phyloP scores from a whole-genome alignment of 2,797 vertebrate species.

The Philypnodon macrostomus region DNA sequence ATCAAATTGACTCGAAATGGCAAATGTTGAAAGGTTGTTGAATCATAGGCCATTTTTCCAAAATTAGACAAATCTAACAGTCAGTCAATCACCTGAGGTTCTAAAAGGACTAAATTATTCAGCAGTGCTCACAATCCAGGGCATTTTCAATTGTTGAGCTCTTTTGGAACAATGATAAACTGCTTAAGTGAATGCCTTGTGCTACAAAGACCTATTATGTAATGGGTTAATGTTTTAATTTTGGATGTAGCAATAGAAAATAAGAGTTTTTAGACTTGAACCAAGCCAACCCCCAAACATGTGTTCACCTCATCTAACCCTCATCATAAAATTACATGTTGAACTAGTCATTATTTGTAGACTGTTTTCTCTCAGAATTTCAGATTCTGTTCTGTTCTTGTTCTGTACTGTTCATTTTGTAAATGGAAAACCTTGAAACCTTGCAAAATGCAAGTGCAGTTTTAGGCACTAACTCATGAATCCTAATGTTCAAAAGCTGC shows the following conservation, averaged over 20 bases:
- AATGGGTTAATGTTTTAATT: neutral
- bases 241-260: neutral
- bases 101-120: slow-evolving; percentile 57
- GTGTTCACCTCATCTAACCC: no score
- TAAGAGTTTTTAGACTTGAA: no score
- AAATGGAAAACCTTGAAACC: slow-evolving; percentile 1
- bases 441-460: slow-evolving; percentile 6
- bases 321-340: neutral
- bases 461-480: neutral
- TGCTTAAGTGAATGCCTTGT: neutral
- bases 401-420: slow-evolving; percentile 7
- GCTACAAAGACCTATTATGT: neutral
- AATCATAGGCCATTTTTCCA: no score
- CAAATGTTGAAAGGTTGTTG: slow-evolving; percentile 53
- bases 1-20: no score
- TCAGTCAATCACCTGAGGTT: slow-evolving; percentile 55
- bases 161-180: no score
- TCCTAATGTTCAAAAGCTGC: no score
- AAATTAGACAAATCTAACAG: no score
- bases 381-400: neutral
- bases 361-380: neutral
- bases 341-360: no score
- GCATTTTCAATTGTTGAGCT: slow-evolving; percentile 26
- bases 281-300: no score
- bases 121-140: slow-evolving; percentile 33